phyloP scores from a whole-genome alignment of 2,113 vertebrate species.

The Leucoraja erinaceus region DNA sequence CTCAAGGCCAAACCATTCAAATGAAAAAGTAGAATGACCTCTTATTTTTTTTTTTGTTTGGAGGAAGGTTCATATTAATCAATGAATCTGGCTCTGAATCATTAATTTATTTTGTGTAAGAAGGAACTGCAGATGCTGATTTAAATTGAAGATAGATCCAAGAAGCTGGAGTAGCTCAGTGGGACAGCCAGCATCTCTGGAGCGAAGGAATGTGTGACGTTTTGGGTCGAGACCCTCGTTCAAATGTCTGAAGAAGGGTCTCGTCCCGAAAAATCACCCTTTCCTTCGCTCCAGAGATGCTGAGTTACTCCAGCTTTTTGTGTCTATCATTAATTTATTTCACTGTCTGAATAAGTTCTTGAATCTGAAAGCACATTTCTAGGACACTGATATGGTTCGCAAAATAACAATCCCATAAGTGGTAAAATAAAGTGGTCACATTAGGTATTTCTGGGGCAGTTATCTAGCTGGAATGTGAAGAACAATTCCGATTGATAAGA shows the following conservation, averaged over 20 bases:
- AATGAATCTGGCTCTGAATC: not conserved
- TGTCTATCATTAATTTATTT: not conserved
- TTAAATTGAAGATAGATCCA: too few relatives aligned
- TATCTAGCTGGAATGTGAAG: not conserved
- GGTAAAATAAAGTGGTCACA: not conserved
- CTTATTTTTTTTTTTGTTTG: constrained; percentile 2
- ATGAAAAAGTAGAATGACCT: not conserved
- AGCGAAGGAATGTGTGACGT: too few relatives aligned
- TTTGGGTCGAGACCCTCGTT: too few relatives aligned
- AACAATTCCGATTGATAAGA: not conserved
- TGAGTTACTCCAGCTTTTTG: too few relatives aligned
- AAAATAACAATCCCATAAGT: not conserved
- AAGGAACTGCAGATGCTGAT: too few relatives aligned
- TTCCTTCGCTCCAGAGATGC: too few relatives aligned
- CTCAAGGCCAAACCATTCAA: constrained; percentile 15
- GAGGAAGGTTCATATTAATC: constrained; percentile 8
- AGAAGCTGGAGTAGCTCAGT: too few relatives aligned
- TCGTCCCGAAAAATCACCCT: too few relatives aligned
- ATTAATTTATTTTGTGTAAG: not conserved
- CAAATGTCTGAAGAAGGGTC: too few relatives aligned
- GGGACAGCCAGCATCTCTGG: too few relatives aligned
- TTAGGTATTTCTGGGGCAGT: not conserved
- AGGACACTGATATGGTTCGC: not conserved
- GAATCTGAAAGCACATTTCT: constrained; percentile 8
- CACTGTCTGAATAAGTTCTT: not conserved